Conservation (phyloP, 2,888 invertebrate genomes). For the Nymphalis polychloros region DNA sequence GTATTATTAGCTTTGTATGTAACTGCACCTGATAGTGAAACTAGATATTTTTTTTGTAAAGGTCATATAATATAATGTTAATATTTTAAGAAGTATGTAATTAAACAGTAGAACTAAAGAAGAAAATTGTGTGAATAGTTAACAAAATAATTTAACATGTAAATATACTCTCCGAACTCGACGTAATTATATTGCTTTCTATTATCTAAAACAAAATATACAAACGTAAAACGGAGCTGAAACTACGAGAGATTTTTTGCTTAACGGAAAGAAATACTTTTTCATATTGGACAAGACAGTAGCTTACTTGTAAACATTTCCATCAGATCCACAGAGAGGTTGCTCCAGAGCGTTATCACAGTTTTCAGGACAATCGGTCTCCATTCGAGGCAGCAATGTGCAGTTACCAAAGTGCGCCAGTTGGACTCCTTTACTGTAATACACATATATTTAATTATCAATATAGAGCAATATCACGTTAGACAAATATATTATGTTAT, state of each 20-base stretch:
- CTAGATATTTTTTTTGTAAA: not conserved
- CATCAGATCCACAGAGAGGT: conserved; percentile 94
- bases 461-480: too few relatives aligned
- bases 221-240: conserved; percentile 34
- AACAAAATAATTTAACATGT: too few relatives aligned
- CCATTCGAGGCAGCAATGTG: conserved; percentile 87
- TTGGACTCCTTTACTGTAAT: conserved; percentile 88
- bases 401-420: conserved; percentile 94
- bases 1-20: not conserved
- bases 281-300: too few relatives aligned
- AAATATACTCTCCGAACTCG: too few relatives aligned
- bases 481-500: too few relatives aligned
- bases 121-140: too few relatives aligned
- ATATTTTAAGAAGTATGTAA: too few relatives aligned
- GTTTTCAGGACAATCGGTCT: conserved; percentile 82
- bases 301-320: conserved; percentile 88
- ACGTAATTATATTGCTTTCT: not conserved
- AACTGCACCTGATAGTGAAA: not conserved
- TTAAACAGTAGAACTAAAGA: too few relatives aligned
- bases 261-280: too few relatives aligned
- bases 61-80: too few relatives aligned
- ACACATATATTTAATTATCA: not conserved
- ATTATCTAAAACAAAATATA: not conserved
- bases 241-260: too few relatives aligned
- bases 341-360: conserved; percentile 81